These are phyloP conservation scores for Apamea anceps DNA, from an alignment of 2,888 invertebrate species.

Conservation along the genomic window DNA sequence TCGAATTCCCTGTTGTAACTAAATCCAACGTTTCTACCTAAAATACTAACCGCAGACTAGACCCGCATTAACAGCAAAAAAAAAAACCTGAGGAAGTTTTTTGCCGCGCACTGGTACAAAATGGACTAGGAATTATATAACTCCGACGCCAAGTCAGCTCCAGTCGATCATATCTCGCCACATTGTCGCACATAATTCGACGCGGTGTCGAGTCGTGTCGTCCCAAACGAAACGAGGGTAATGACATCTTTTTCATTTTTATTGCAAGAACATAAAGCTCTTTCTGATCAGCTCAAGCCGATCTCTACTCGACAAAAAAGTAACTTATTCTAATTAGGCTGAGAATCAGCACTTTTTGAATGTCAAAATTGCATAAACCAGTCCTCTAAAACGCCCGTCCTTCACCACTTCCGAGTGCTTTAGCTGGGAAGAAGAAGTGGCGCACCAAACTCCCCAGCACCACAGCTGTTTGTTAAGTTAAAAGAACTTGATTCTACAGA, in stretches of 20 bases:
- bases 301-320: neutral
- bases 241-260: neutral
- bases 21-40: constrained; percentile 19
- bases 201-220: no score
- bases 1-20: constrained; percentile 33
- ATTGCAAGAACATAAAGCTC: neutral
- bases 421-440: neutral
- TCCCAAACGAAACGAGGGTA: neutral
- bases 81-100: constrained; percentile 7
- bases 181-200: no score
- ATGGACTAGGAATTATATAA: neutral
- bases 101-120: neutral
- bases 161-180: no score
- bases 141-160: neutral
- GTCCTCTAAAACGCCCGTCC: neutral
- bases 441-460: neutral
- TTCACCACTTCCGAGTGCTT: neutral
- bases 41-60: constrained; percentile 17
- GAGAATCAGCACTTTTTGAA: neutral
- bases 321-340: neutral
- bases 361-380: neutral
- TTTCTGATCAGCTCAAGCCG: no score
- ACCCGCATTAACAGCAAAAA: neutral
- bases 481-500: neutral
- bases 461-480: neutral